A percentile compares a stretch with the other conserved stretches of the same genome.
phyloP scores from a whole-genome alignment of 2,113 vertebrate genomes.

The Engystomops pustulosus region DNA sequence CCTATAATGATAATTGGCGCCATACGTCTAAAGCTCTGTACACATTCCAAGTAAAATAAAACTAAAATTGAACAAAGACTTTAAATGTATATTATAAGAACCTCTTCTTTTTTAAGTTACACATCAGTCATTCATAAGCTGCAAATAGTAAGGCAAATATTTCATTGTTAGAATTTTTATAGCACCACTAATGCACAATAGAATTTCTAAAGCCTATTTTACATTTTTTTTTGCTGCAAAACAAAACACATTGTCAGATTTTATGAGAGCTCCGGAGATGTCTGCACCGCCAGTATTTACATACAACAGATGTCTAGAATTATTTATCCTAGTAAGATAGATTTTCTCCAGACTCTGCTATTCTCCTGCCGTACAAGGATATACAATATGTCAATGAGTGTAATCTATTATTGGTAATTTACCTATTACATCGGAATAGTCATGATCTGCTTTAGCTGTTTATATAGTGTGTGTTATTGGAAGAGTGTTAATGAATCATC shows the following conservation, averaged over 20 bases:
- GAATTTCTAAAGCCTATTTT: slow-evolving; percentile 49
- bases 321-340: slow-evolving; percentile 53
- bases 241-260: slow-evolving; percentile 55
- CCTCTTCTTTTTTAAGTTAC: neutral
- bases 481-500: slow-evolving; percentile 1
- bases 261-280: slow-evolving; percentile 51
- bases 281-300: slow-evolving; percentile 49
- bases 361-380: slow-evolving; percentile 3
- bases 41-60: too few relatives aligned
- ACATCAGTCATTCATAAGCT: slow-evolving; percentile 26
- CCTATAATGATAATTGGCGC: too few relatives aligned
- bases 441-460: slow-evolving; percentile 17
- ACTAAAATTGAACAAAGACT: neutral
- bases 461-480: slow-evolving; percentile 1
- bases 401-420: slow-evolving; percentile 45
- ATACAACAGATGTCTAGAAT: slow-evolving; percentile 56
- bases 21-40: too few relatives aligned
- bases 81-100: neutral
- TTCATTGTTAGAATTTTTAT: slow-evolving; percentile 30
- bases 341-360: slow-evolving; percentile 17
- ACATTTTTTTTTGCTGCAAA: slow-evolving; percentile 45
- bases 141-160: neutral
- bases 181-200: slow-evolving; percentile 7
- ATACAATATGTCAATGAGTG: slow-evolving; percentile 41
- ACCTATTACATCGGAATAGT: slow-evolving; percentile 33